These are phyloP conservation scores for Urocyon cinereoargenteus DNA, from an alignment of 2,797 vertebrate species.

Conservation along the genomic window DNA sequence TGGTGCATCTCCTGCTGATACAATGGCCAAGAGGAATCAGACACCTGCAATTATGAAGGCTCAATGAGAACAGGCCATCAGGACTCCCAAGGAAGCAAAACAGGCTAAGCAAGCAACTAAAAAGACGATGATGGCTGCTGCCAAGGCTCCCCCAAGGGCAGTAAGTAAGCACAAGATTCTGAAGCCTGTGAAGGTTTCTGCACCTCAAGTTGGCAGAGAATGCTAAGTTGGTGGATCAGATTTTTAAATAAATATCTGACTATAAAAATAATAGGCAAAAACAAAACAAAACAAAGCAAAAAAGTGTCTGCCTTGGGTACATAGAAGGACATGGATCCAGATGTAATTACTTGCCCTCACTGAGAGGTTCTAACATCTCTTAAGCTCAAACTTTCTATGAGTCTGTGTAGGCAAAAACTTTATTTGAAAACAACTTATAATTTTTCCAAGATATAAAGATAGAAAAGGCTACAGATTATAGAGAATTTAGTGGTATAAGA, in stretches of 20 bases:
- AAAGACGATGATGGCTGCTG: constrained; percentile 92
- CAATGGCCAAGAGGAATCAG: constrained; percentile 99
- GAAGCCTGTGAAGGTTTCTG: not conserved
- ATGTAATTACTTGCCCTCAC: not conserved
- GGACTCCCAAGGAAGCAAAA: constrained; percentile 99
- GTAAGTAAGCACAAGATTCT: not conserved
- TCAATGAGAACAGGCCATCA: constrained; percentile 97
- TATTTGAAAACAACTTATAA: constrained; percentile 16
- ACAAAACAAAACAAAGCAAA: too few relatives aligned
- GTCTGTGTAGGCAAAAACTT: not conserved
- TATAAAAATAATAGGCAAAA: too few relatives aligned
- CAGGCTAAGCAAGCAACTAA: constrained; percentile 98
- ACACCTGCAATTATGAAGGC: constrained; percentile 99
- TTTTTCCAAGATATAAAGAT: constrained; percentile 30
- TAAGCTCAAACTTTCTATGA: not conserved
- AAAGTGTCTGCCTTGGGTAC: not conserved
- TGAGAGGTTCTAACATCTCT: not conserved
- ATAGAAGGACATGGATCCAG: not conserved
- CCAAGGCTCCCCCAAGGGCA: constrained; percentile 55
- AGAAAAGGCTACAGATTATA: not conserved
- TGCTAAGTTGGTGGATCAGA: not conserved
- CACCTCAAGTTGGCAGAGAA: not conserved
- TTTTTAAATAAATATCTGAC: not conserved
- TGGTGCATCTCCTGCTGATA: constrained; percentile 97
- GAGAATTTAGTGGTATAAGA: not conserved